Evolutionary conservation across 1,140 invertebrate species (phyloP), one percentile per base, ranked within the genome.

Genomic region (Diorhabda elongata): DNA sequence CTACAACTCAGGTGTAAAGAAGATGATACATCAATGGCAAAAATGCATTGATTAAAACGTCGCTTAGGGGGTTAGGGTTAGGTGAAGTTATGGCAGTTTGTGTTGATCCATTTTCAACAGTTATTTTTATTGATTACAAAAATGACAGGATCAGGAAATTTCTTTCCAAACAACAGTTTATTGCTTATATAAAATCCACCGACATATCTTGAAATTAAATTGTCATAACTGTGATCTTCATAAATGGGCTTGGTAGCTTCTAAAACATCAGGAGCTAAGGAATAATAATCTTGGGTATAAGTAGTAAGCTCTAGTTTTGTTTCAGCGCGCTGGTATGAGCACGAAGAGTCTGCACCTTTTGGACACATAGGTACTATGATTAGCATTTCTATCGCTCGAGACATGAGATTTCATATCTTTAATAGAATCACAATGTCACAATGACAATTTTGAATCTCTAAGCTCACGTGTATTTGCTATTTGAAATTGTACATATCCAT

Each of bases 261-360:
- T 44, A 71, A 62, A 68, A 73, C 71, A 43, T 73, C 58, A 68
- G 42, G 11, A 61, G 66, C 64, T 61, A 73, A 58, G 42, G 69
- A 11, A 59, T 47, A 45, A 61, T 73, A 61, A 64, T 26, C 56
- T 8, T 71, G 72, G 70, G 68, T 73, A 67, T 73, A 73, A 58
- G 58, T 64, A 4, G 61, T 42, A 26, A 78, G 63, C 6, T 26
- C 65, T 66, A 67, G 64, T 67, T 66, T 52, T 44, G 68, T 58
- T 69, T 47, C 45, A 65, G 76, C 76, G 71, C 73, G 73, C 47
- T 75, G 71, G 71, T 74, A 81, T 61, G 72, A 66, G 61, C 78
- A 78, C 77, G 75, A 80, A 4, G 72, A 75, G 47, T 77, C 74
- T 67, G 61, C 69, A 26, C 73, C 75, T 56, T 64, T 65, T 11